phyloP scores from a whole-genome alignment of 2,797 vertebrate genomes.

The Cynodonichthys magdalenae region DNA sequence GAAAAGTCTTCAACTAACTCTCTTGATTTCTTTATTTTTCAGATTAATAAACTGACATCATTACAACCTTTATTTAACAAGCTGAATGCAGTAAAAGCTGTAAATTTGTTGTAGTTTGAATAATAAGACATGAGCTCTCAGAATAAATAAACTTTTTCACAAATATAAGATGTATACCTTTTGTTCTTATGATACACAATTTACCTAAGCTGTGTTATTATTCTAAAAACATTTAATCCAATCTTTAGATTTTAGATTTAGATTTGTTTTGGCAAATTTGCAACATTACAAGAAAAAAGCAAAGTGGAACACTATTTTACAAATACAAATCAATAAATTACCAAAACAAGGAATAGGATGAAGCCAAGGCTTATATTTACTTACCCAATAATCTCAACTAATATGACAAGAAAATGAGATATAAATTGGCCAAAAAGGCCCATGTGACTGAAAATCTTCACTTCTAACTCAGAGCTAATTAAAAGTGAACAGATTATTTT shows the following conservation, averaged over 20 bases:
- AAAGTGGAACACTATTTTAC: no score
- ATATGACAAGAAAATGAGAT: neutral
- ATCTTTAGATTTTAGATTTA: no score
- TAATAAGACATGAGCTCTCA: neutral
- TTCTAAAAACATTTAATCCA: neutral
- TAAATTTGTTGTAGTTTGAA: no score
- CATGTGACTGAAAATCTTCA: neutral
- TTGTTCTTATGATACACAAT: neutral
- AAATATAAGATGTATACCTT: neutral
- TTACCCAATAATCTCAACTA: no score
- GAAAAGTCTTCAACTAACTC: neutral
- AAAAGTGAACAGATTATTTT: constrained; percentile 24
- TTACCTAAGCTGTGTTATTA: neutral
- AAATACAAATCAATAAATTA: no score
- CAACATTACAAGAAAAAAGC: no score
- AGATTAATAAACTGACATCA: neutral
- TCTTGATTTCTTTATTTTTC: neutral
- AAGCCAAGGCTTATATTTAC: no score
- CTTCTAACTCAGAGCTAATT: constrained; percentile 30
- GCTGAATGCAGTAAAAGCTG: no score
- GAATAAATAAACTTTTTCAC: neutral
- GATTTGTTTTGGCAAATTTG: no score
- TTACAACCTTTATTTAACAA: neutral
- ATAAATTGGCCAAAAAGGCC: neutral
- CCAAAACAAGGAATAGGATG: no score